Conservation (phyloP, 2,113 vertebrate genomes). For the Cyanocitta stelleri region DNA sequence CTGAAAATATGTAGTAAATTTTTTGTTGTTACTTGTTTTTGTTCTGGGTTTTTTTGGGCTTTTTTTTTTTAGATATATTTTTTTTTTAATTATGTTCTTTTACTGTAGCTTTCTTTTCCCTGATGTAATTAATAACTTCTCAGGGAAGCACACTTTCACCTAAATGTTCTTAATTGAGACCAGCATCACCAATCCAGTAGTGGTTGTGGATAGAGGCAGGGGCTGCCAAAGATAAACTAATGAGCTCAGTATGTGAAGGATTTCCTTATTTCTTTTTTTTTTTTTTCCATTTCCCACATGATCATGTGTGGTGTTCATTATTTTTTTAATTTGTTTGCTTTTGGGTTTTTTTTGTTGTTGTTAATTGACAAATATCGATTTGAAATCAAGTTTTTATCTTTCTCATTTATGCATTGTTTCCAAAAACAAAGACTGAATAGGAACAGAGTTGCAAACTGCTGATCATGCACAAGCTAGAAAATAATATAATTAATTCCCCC, state of each 20-base stretch:
- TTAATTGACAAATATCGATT: not conserved
- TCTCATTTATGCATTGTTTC: not conserved
- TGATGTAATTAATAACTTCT: not conserved
- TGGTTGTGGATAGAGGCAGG: not conserved
- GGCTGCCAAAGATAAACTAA: not conserved
- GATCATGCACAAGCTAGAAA: not conserved
- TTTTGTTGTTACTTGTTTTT: fast-evolving
- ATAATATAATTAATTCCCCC: not conserved
- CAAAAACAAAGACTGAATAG: not conserved
- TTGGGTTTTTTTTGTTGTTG: not conserved
- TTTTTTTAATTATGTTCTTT: not conserved
- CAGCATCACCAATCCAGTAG: not conserved
- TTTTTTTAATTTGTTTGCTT: not conserved
- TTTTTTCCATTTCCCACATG: not conserved
- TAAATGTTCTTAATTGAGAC: not conserved
- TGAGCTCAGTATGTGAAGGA: not conserved
- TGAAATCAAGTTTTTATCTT: not conserved
- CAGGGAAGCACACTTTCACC: not conserved
- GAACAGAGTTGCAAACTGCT: not conserved
- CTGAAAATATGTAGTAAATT: fast-evolving
- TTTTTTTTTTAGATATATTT: not conserved
- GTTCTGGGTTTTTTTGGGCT: not conserved
- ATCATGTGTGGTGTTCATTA: not conserved
- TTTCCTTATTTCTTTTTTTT: not conserved
- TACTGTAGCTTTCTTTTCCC: not conserved